Conservation (phyloP, 2,797 vertebrate species). For the Diceros bicornis region DNA sequence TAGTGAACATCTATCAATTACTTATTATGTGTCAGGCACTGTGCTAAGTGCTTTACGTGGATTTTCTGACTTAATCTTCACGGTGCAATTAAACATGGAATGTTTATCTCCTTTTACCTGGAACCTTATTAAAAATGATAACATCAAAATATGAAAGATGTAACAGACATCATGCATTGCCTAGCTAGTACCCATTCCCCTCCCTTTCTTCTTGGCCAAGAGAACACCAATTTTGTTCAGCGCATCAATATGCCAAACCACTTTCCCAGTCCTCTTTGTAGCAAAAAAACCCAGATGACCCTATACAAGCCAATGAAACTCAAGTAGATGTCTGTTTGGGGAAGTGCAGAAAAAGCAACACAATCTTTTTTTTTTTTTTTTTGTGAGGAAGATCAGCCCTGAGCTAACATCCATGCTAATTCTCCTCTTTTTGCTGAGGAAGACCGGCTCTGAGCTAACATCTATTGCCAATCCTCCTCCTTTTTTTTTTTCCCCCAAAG, state of each 20-base stretch:
- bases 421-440: too few species aligned
- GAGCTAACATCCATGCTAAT: too few species aligned
- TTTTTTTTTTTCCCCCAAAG: too few species aligned
- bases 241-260: neutral
- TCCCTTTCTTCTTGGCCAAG: neutral
- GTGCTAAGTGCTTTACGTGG: neutral
- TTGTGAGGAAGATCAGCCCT: too few species aligned
- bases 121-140: conserved; percentile 18
- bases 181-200: neutral
- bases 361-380: too few species aligned
- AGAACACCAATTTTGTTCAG: neutral
- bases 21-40: neutral
- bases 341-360: neutral
- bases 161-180: neutral
- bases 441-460: too few species aligned
- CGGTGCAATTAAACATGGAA: neutral
- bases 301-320: neutral
- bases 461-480: too few species aligned
- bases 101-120: conserved; percentile 15
- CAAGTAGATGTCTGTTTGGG: neutral
- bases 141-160: neutral
- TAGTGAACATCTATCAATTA: neutral
- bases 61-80: conserved; percentile 53
- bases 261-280: neutral
- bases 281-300: neutral